Conservation (phyloP, 2,797 vertebrate genomes). For the Nyctalus aviator region DNA sequence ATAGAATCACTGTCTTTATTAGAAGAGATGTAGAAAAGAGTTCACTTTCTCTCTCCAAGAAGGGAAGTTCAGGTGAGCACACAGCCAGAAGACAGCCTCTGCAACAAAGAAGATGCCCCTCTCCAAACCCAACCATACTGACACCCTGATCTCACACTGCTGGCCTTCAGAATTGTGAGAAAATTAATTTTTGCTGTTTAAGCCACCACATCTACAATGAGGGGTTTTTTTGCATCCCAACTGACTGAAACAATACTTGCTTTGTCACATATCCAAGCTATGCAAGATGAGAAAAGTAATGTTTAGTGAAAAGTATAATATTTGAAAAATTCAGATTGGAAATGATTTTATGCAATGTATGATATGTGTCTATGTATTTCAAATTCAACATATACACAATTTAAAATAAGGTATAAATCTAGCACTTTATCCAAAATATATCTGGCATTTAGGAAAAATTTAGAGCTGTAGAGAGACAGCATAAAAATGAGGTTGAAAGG, state of each 20-base stretch:
- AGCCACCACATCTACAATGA: no score
- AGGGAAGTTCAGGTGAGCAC: accelerated
- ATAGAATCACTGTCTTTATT: background rate
- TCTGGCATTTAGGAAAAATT: background rate
- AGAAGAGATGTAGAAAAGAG: no score
- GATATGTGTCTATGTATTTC: background rate
- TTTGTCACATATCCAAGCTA: background rate
- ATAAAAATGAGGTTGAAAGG: background rate
- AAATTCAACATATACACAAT: background rate
- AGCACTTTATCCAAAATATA: background rate
- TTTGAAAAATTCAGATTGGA: background rate
- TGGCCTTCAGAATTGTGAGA: background rate
- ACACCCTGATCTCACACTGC: no score
- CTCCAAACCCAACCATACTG: accelerated
- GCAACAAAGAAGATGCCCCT: accelerated
- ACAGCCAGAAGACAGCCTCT: accelerated
- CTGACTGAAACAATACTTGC: background rate
- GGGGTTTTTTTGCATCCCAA: no score
- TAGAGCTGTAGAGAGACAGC: no score
- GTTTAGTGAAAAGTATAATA: background rate
- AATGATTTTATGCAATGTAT: background rate
- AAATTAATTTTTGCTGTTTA: background rate
- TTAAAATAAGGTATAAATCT: background rate
- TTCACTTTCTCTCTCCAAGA: background rate
- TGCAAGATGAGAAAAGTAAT: background rate